Conservation (phyloP, 2,113 vertebrate species). For the Chelonoidis abingdonii region DNA sequence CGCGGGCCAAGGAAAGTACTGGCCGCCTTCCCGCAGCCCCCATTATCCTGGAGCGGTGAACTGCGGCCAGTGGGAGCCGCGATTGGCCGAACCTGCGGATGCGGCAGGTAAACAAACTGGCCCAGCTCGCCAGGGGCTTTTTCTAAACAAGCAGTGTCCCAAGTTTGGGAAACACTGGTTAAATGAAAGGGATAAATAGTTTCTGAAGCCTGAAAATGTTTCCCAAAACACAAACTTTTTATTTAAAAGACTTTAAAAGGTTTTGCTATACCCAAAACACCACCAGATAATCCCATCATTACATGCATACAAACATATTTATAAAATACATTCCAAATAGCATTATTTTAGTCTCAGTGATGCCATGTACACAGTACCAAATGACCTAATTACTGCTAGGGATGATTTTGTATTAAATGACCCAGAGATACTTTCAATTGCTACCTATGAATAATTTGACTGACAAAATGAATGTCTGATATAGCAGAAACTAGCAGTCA, state of each 20-base stretch:
- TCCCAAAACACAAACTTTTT: background rate
- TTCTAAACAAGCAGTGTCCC: no score
- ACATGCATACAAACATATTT: background rate
- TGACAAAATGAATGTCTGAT: accelerated
- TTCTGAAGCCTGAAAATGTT: background rate
- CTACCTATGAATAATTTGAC: accelerated
- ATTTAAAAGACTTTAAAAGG: background rate
- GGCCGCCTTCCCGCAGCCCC: no score
- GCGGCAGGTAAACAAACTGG: no score
- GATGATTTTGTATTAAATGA: background rate
- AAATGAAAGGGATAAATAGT: background rate
- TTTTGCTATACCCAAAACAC: background rate
- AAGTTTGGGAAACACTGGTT: no score
- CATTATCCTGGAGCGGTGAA: no score
- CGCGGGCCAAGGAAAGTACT: no score
- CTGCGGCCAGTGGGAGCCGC: no score
- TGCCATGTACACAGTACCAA: background rate
- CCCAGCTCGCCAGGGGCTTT: no score
- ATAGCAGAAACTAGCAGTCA: background rate
- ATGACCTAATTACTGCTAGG: background rate
- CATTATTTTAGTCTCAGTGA: background rate
- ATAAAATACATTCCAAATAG: background rate
- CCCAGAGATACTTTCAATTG: accelerated
- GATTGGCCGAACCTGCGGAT: no score
- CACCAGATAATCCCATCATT: background rate